These are phyloP conservation scores for Protobothrops flavoviridis DNA, from an alignment of 2,113 vertebrate genomes.

Conservation along the genomic window DNA sequence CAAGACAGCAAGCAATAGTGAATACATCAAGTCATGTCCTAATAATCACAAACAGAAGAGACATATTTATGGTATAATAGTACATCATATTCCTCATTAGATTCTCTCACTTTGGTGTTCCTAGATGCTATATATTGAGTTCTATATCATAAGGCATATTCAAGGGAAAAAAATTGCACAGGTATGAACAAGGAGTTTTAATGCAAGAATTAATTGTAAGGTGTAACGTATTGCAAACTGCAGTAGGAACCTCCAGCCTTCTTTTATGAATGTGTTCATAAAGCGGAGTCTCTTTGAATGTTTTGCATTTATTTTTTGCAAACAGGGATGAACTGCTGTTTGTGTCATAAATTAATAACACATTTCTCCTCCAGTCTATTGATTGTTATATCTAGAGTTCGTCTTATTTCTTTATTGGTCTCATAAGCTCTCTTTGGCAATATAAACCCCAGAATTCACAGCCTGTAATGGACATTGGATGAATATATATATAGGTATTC, in stretches of 20 bases:
- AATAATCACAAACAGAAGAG: neutral
- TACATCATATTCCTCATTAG: neutral
- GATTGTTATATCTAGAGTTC: neutral
- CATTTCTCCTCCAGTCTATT: neutral
- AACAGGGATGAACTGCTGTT: neutral
- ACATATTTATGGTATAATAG: neutral
- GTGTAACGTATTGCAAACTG: neutral
- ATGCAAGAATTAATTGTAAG: neutral
- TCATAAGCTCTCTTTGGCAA: neutral
- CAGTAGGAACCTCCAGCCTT: neutral
- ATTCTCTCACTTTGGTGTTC: neutral
- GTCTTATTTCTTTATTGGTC: neutral
- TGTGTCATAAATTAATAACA: neutral
- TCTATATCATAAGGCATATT: neutral
- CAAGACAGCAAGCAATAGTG: neutral
- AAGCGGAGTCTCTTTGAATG: neutral
- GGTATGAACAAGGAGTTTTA: neutral
- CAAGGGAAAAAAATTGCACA: rapidly evolving
- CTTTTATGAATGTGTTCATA: neutral
- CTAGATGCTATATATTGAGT: neutral
- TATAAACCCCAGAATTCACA: neutral
- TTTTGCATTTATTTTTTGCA: neutral
- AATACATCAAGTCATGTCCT: neutral
- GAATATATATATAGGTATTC: neutral
- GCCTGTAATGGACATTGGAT: neutral